Base-by-base conservation (phyloP, 2,888 invertebrate species). In the Ormyrus nitidulus region DNA sequence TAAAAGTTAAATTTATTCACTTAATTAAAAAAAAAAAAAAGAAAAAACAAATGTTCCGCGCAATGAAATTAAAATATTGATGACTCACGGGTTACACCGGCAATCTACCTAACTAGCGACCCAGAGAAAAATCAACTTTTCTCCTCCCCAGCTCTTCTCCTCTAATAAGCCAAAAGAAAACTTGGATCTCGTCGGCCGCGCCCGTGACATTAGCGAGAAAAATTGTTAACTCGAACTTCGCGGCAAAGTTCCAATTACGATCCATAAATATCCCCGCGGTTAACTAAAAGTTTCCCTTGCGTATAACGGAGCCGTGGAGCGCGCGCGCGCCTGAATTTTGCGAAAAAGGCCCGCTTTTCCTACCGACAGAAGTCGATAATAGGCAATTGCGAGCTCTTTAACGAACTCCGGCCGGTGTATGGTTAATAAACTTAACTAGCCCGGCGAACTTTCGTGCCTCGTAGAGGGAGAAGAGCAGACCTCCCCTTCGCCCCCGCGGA, bases 391-490 rank as follows among this genome's bases (percentile, higher is more conserved):
- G 48, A 53, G 68, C 13, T 78, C 78, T 72, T 81, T 78, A 78
- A 81, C 66, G 62, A 78, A 78, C 71, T 78, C 71, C 2, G 9
- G 11, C 19, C 51, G 69, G 19, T 68, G 56, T 48, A 66, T 71
- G 58, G 48, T 78, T 81, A 81, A 81, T 81, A 75, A 81, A 81
- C 81, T 75, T 71, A 78, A 77, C 70, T 74, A 70, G 75, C 71
- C 62, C 53, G 54, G 13, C 48, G 48, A 72, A 77, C 76, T 72
- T 80, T 72, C 58, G 48, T 34, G 34, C 34, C 34, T 34, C 51
- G 65, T 6, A 48, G 68, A 44, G 34, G 34, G 34, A 34, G 34
- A 19, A 4, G 34, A 34, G 19, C 19, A 1, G 2, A 2, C 19
- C 19, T 19, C 19, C 19, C 19, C 34, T 34, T 4, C 34, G 34